A percentile compares a stretch with the other conserved stretches of the same genome.
Evolutionary conservation across 2,113 vertebrate species (phyloP).

Genomic region (Himantopus leucocephalus): DNA sequence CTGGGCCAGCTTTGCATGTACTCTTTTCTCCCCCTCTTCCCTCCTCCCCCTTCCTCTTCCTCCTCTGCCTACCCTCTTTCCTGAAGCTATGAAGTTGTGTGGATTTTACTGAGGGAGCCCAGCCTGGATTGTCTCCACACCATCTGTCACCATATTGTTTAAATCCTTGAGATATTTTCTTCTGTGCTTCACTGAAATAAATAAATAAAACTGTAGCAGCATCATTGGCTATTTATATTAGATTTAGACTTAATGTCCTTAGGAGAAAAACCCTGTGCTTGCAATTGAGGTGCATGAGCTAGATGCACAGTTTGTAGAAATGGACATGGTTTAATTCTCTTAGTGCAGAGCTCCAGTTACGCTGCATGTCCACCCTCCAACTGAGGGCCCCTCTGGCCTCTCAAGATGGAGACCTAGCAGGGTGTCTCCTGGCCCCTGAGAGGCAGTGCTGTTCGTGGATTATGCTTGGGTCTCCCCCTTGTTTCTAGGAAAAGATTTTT

Average conservation of each 20-base stretch:
- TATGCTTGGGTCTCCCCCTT: neutral
- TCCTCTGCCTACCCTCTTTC: neutral
- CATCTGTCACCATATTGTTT: slow-evolving; percentile 61
- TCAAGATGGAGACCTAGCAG: neutral
- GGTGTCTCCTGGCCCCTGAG: neutral
- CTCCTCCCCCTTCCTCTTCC: neutral
- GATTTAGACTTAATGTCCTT: slow-evolving; percentile 12
- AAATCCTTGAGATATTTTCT: slow-evolving; percentile 51
- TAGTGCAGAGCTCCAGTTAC: neutral
- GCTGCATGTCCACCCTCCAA: fast-evolving
- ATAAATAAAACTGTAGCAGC: slow-evolving; percentile 1
- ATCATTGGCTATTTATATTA: slow-evolving; percentile 36
- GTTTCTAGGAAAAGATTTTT: neutral
- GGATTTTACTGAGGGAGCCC: slow-evolving; percentile 29
- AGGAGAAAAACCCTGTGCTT: neutral
- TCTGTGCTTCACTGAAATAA: neutral
- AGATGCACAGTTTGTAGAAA: neutral
- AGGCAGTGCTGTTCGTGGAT: neutral
- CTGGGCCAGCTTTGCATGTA: neutral
- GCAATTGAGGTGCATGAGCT: neutral
- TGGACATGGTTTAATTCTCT: neutral
- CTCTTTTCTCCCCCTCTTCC: neutral
- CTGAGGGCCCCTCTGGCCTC: neutral
- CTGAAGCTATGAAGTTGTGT: slow-evolving; percentile 14
- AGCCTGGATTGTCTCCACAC: slow-evolving; percentile 39